phyloP scores from a whole-genome alignment of 2,888 invertebrate genomes.

The Sarcophaga caerulescens region DNA sequence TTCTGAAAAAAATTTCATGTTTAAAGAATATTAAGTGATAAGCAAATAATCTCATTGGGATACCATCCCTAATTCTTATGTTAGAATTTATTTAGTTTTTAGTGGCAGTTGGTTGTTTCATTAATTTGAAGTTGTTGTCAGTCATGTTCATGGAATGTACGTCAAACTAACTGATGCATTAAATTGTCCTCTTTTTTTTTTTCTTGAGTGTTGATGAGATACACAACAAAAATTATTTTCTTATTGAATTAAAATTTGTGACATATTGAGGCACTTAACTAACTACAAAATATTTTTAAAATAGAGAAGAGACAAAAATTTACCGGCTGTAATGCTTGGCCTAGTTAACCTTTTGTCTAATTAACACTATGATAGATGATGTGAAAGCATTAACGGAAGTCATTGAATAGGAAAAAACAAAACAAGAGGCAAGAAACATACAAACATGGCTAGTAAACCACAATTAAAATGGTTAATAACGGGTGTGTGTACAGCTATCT shows the following conservation, averaged over 20 bases:
- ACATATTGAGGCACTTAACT: conserved; percentile 43
- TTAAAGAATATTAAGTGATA: too few relatives aligned
- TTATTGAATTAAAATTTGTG: conserved; percentile 35
- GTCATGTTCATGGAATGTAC: conserved; percentile 52
- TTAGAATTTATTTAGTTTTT: neutral
- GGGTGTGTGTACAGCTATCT: neutral
- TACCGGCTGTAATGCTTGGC: conserved; percentile 30
- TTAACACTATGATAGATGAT: conserved; percentile 60
- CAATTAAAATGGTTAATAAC: conserved; percentile 19
- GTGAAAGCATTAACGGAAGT: conserved; percentile 61
- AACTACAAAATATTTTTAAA: neutral
- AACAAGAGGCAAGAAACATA: neutral
- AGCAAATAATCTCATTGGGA: too few relatives aligned
- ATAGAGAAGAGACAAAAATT: neutral
- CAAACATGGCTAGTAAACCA: conserved; percentile 23
- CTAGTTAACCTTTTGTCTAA: conserved; percentile 62
- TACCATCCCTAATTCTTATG: too few relatives aligned
- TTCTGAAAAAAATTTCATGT: too few relatives aligned
- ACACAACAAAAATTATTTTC: conserved; percentile 14
- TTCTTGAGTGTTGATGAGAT: neutral
- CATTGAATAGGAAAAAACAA: conserved; percentile 42
- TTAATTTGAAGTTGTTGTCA: conserved; percentile 58
- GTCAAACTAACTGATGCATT: conserved; percentile 62
- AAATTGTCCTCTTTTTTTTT: conserved; percentile 50
- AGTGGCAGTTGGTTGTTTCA: conserved; percentile 50